Percentiles rank a stretch among this genome's conserved stretches.
These are phyloP conservation scores for Xenopus laevis DNA, from an alignment of 2,113 vertebrate genomes.

Conservation along the genomic window DNA sequence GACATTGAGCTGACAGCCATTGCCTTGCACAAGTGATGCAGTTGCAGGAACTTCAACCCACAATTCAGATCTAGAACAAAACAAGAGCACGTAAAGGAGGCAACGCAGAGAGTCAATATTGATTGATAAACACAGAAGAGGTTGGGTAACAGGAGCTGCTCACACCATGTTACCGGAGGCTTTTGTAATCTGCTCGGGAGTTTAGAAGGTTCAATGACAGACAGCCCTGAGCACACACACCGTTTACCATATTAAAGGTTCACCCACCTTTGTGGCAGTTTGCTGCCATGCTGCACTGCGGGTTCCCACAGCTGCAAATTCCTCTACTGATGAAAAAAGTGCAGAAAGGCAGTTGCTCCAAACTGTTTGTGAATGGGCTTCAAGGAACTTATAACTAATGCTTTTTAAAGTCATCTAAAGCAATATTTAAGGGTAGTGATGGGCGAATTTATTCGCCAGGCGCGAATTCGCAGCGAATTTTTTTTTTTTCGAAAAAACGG, in stretches of 20 bases:
- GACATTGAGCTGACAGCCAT: constrained; percentile 22
- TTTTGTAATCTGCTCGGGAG: constrained; percentile 6
- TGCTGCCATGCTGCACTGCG: neutral
- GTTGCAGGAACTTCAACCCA: constrained; percentile 44
- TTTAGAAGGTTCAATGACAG: constrained; percentile 10
- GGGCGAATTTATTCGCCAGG: too few relatives aligned
- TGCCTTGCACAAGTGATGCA: constrained; percentile 33
- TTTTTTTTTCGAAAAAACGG: too few relatives aligned
- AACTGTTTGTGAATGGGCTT: too few relatives aligned
- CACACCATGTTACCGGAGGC: constrained; percentile 29
- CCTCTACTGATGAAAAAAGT: too few relatives aligned
- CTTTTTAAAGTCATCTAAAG: too few relatives aligned
- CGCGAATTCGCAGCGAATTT: too few relatives aligned
- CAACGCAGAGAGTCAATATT: constrained; percentile 33
- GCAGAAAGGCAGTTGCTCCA: too few relatives aligned
- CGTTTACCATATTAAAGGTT: neutral
- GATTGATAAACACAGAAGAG: constrained; percentile 45
- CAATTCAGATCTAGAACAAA: constrained; percentile 44
- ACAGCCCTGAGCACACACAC: neutral
- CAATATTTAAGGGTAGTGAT: too few relatives aligned
- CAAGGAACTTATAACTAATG: too few relatives aligned
- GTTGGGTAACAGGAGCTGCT: constrained; percentile 42
- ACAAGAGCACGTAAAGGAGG: constrained; percentile 30
- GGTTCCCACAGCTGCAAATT: neutral
- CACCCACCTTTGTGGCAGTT: neutral